Conservation (phyloP, 2,113 vertebrate genomes). For the Dasyprocta punctata region DNA sequence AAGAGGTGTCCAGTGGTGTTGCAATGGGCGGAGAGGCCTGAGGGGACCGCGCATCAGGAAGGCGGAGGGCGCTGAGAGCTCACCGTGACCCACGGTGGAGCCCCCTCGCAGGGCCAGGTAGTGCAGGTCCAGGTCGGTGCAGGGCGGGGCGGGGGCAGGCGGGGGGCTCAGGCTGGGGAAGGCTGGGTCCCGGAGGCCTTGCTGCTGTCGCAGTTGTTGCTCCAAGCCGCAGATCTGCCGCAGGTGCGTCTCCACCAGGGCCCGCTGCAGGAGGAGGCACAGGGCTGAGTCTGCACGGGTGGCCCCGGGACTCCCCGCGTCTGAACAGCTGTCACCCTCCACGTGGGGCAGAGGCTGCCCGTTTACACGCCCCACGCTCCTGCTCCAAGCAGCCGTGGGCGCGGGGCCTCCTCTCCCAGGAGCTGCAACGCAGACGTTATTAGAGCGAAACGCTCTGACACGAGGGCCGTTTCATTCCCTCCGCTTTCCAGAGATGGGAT, state of each 20-base stretch:
- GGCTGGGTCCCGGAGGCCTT: constrained; percentile 80
- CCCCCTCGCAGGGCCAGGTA: constrained; percentile 93
- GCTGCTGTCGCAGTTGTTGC: constrained; percentile 92
- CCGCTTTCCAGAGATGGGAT: not conserved
- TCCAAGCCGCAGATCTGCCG: constrained; percentile 95
- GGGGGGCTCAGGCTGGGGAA: constrained; percentile 91
- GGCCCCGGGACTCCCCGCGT: not conserved
- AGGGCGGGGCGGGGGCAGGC: constrained; percentile 68
- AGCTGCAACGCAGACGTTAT: constrained; percentile 24
- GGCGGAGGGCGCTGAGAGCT: constrained; percentile 74
- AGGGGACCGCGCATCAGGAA: not conserved
- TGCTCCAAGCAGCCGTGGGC: not conserved
- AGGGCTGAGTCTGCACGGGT: not conserved
- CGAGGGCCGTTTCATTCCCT: not conserved
- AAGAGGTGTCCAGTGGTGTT: not conserved
- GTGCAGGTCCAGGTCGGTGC: constrained; percentile 93
- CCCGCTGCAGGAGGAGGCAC: constrained; percentile 85
- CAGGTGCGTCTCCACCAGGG: constrained; percentile 95
- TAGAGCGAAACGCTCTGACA: not conserved
- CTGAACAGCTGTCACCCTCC: not conserved
- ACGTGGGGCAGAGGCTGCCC: not conserved
- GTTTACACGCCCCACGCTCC: not conserved
- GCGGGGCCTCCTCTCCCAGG: not conserved
- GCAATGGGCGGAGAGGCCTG: not conserved
- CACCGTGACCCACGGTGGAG: constrained; percentile 90